Evolutionary conservation across 2,113 vertebrate species (phyloP).

Genomic region (Tychaedon coryphoeus): DNA sequence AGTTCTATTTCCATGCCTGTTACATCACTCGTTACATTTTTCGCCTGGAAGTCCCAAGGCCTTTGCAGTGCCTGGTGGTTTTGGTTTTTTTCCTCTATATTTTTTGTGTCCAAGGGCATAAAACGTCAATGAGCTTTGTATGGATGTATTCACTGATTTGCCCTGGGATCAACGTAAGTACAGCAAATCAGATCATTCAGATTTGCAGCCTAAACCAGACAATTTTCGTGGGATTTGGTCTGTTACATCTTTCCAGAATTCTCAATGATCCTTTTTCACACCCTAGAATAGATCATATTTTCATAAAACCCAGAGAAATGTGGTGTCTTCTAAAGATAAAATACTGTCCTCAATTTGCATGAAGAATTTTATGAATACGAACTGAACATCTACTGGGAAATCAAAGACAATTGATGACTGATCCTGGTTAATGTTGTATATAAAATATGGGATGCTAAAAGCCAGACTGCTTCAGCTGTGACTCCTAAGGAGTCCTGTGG

Average conservation of each 20-base stretch:
- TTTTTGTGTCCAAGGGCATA: not conserved
- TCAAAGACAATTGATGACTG: not conserved
- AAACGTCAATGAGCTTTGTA: conserved; percentile 33
- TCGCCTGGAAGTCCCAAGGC: not conserved
- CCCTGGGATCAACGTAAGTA: not conserved
- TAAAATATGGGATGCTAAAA: not conserved
- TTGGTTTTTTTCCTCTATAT: not conserved
- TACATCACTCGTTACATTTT: not conserved
- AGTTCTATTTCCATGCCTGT: not conserved
- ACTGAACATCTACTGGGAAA: conserved; percentile 10
- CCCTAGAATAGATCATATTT: not conserved
- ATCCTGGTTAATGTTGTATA: not conserved
- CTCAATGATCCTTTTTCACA: conserved; percentile 52
- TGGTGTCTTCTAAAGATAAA: conserved; percentile 65
- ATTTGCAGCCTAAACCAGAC: conserved; percentile 28
- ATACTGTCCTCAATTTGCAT: conserved; percentile 61
- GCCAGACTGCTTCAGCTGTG: not conserved
- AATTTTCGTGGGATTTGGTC: conserved; percentile 37
- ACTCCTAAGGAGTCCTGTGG: not conserved
- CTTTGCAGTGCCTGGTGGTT: not conserved
- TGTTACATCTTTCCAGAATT: conserved; percentile 40
- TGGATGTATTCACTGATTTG: conserved; percentile 47
- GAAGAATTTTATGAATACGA: conserved; percentile 57
- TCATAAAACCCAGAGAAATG: conserved; percentile 52
- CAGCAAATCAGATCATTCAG: conserved; percentile 43